A percentile compares a stretch with the other conserved stretches of the same genome.
These are phyloP conservation scores for Apis cerana DNA, from an alignment of 1,140 invertebrate species.

Conservation along the genomic window DNA sequence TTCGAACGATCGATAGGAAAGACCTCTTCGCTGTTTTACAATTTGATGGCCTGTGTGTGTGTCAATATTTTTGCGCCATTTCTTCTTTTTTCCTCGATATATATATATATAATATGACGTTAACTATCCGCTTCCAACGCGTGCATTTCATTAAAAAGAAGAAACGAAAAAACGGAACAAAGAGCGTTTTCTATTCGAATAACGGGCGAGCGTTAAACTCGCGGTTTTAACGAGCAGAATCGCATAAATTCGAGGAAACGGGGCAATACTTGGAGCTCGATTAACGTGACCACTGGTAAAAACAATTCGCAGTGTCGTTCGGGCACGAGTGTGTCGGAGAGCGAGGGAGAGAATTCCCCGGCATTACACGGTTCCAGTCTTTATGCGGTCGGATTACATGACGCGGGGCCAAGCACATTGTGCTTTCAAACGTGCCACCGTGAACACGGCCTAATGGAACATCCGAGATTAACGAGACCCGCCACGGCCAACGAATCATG, in stretches of 20 bases:
- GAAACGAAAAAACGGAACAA: neutral
- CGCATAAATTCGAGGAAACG: neutral
- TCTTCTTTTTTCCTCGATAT: too few relatives aligned
- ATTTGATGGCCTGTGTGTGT: too few relatives aligned
- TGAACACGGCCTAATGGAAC: constrained; percentile 49
- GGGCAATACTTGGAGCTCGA: neutral
- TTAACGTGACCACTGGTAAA: constrained; percentile 14
- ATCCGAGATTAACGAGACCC: constrained; percentile 42
- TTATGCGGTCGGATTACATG: constrained; percentile 49
- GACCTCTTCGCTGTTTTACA: neutral
- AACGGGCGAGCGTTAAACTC: neutral
- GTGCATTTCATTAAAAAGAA: neutral
- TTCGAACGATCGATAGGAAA: constrained; percentile 1
- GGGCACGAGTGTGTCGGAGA: neutral
- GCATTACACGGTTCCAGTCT: constrained; percentile 44
- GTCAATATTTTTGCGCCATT: too few relatives aligned
- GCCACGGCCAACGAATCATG: constrained; percentile 10
- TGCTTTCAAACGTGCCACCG: constrained; percentile 22
- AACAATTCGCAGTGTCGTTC: constrained; percentile 29
- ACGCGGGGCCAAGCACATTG: constrained; percentile 5
- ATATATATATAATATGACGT: too few relatives aligned
- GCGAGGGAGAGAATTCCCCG: neutral
- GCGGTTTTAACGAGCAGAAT: neutral
- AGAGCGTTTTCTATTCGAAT: neutral
- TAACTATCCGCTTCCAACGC: neutral